These are phyloP conservation scores for cattle (Bos taurus) DNA, from an alignment of 2,113 vertebrate species.

Conservation along the genomic window DNA sequence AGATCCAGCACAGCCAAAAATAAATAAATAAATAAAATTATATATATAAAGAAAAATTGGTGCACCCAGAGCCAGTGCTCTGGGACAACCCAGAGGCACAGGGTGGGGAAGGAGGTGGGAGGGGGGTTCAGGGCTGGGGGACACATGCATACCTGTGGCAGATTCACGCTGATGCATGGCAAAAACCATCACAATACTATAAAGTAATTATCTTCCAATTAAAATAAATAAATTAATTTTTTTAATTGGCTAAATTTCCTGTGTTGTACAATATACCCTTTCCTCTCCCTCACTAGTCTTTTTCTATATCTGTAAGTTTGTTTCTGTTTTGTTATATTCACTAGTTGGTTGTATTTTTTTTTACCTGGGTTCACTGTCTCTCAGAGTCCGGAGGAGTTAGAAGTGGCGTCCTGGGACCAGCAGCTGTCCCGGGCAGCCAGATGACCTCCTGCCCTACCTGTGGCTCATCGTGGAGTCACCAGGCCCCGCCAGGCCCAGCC, in stretches of 20 bases:
- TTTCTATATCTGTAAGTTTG: not conserved
- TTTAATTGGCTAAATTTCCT: not conserved
- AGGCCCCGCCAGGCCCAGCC: not conserved
- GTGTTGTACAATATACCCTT: not conserved
- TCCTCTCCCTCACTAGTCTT: not conserved
- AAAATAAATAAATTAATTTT: not conserved
- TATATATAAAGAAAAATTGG: not conserved
- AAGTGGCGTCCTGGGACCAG: rapidly evolving
- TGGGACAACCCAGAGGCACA: not conserved
- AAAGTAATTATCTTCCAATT: not conserved
- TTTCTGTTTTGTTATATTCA: not conserved
- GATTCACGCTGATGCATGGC: not conserved
- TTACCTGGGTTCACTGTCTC: not conserved
- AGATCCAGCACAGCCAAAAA: not conserved
- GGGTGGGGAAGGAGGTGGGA: not conserved
- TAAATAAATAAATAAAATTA: not conserved
- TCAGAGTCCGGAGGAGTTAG: not conserved
- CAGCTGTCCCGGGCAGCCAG: not conserved
- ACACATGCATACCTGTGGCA: not conserved
- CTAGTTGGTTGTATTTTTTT: not conserved
- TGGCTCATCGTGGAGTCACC: rapidly evolving
- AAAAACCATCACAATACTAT: not conserved
- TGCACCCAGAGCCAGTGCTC: not conserved
- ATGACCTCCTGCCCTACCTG: not conserved
- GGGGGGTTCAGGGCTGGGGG: not conserved